phyloP scores from a whole-genome alignment of 1,140 invertebrate genomes.

The Rhagoletis pomonella region DNA sequence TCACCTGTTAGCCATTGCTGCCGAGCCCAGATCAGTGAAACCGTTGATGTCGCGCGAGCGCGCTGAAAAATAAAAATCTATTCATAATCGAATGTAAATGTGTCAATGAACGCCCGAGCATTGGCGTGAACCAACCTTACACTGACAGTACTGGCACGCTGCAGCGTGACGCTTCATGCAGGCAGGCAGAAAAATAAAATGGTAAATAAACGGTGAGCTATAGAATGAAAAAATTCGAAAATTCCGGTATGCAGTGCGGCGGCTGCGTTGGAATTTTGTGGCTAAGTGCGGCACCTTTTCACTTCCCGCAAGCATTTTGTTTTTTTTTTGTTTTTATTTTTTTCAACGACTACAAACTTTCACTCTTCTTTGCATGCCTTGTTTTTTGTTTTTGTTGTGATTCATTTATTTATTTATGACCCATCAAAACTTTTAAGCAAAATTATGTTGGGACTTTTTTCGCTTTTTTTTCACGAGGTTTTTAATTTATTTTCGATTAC shows the following conservation, averaged over 20 bases:
- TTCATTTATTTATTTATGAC: not conserved
- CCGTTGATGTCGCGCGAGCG: not conserved
- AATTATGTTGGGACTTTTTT: not conserved
- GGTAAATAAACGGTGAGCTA: conserved; percentile 3
- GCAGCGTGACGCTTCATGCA: not conserved
- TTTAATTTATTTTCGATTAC: not conserved
- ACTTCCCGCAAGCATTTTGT: not conserved
- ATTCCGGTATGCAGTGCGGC: not conserved
- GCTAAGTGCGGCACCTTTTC: conserved; percentile 23
- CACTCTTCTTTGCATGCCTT: conserved; percentile 36
- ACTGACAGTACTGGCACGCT: not conserved
- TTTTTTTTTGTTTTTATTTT: not conserved
- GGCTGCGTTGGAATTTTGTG: not conserved
- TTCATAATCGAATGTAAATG: conserved; percentile 51
- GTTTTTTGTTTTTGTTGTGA: not conserved
- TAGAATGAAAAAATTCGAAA: conserved; percentile 34
- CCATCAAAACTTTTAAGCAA: not conserved
- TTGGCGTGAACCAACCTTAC: not conserved
- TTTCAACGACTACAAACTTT: conserved; percentile 1
- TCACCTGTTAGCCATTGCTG: conserved; percentile 3
- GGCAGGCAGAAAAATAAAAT: conserved; percentile 8
- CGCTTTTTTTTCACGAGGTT: not conserved
- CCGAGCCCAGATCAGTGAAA: not conserved
- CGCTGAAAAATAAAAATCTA: conserved; percentile 9
- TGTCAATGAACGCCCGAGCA: conserved; percentile 36